phyloP scores from a whole-genome alignment of 64 coral and sea anemone genomes.

The Pocillopora verrucosa region DNA sequence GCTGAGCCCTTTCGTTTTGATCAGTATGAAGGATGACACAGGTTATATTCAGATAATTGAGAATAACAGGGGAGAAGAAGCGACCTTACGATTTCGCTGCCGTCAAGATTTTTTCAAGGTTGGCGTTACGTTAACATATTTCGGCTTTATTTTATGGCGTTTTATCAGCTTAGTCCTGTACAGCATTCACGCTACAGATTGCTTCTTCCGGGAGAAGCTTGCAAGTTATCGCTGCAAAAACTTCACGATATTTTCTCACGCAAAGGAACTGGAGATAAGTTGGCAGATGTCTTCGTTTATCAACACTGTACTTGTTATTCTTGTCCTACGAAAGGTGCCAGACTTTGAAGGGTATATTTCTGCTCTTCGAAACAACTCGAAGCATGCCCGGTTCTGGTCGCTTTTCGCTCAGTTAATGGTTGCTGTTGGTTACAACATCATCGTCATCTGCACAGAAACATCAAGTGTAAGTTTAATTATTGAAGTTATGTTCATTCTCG shows the following conservation, averaged over 20 bases:
- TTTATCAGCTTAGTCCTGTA: slow-evolving; percentile 16
- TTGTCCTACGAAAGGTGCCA: neutral
- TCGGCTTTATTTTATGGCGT: slow-evolving; percentile 16
- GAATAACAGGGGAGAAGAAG: too few relatives aligned
- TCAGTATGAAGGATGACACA: too few relatives aligned
- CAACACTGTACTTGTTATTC: slow-evolving; percentile 18
- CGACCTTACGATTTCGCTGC: neutral
- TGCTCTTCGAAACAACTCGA: neutral
- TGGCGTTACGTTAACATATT: neutral
- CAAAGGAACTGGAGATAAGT: slow-evolving; percentile 23
- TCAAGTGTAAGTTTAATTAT: neutral
- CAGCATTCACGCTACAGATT: slow-evolving; percentile 7
- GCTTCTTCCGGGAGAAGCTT: slow-evolving; percentile 26
- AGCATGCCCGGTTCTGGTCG: slow-evolving; percentile 35
- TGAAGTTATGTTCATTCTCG: neutral
- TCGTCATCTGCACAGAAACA: slow-evolving; percentile 6
- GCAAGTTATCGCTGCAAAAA: slow-evolving; percentile 49
- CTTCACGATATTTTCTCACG: slow-evolving; percentile 38
- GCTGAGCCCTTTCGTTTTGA: too few relatives aligned
- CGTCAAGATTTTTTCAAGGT: neutral
- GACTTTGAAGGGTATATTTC: slow-evolving; percentile 8
- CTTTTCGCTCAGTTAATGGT: slow-evolving; percentile 1
- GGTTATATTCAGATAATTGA: too few relatives aligned
- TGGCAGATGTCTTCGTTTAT: slow-evolving; percentile 25
- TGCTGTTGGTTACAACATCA: neutral